Base-by-base conservation (phyloP, 1,140 invertebrate species). In the Drosophila erecta region DNA sequence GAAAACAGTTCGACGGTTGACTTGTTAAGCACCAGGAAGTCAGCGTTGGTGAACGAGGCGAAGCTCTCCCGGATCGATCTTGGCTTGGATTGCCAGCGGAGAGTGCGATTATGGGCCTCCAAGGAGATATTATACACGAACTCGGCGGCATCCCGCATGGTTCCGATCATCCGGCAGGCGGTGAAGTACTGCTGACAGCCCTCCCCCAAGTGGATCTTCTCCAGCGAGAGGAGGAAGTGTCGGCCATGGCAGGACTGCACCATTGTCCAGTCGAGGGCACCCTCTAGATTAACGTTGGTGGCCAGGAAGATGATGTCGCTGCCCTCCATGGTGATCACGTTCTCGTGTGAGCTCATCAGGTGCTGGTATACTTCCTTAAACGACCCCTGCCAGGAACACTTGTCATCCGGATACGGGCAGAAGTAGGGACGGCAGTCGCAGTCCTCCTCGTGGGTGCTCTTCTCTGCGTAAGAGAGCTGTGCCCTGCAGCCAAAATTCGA, bases 241-340 rank as follows among this genome's bases (percentile, higher is more conserved):
- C 99, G 97, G 46, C 97, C 97, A 92, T 99, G 99, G 93, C 99
- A 99, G 1, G 97, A 98, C 92, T 99, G 99, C 97, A 99, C 99
- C 99, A 99, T 99, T 0, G 99, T 99, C 99, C 99, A 99, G 92
- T 99, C 99, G 1, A 99, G 98, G 41, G 99, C 99, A 46, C 99
- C 99, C 35, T 98, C 98, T 65, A 99, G 94, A 93, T 99, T 99
- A 44, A 99, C 99, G 93, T 99, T 99, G 33, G 99, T 99, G 0
- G 99, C 99, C 73, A 99, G 93, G 92, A 99, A 99, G 27, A 99
- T 98, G 84, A 99, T 99, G 91, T 99, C 99, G 93, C 99, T 98
- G 6, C 96, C 95, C 94, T 97, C 96, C 77, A 99, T 94, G 14
- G 99, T 99, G 4, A 99, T 99, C 60, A 99, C 99, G 79, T 98